Conservation (phyloP, 2,113 vertebrate species). For the Ptilorrhoa leucosticta region DNA sequence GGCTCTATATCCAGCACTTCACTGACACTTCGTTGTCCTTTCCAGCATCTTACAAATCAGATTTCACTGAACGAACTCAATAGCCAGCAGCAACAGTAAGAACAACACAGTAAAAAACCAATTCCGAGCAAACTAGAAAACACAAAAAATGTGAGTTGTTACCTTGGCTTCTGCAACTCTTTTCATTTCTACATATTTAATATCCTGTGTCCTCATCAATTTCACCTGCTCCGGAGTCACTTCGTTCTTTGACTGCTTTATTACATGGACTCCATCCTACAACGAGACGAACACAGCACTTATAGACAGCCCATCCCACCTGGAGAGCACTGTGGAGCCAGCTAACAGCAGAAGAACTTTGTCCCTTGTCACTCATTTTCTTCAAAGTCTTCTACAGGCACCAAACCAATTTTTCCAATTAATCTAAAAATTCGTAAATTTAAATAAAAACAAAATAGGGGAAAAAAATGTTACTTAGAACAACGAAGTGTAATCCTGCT, state of each 20-base stretch:
- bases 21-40: neutral
- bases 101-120: neutral
- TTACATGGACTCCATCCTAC: slow-evolving; percentile 88
- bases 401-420: neutral
- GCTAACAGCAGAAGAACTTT: neutral
- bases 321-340: neutral
- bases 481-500: neutral
- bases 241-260: slow-evolving; percentile 75
- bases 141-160: neutral
- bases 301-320: neutral
- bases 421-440: neutral
- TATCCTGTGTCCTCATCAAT: slow-evolving; percentile 90
- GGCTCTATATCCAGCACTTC: neutral
- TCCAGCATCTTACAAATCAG: neutral
- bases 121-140: neutral
- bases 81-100: neutral
- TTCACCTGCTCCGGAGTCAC: slow-evolving; percentile 89
- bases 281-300: neutral
- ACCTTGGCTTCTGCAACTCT: slow-evolving; percentile 90
- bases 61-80: neutral
- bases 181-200: slow-evolving; percentile 95
- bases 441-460: neutral
- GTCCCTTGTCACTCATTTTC: neutral
- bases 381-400: neutral
- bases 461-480: neutral